Evolutionary conservation across 2,113 vertebrate genomes (phyloP).

Genomic region (Gila orcuttii): DNA sequence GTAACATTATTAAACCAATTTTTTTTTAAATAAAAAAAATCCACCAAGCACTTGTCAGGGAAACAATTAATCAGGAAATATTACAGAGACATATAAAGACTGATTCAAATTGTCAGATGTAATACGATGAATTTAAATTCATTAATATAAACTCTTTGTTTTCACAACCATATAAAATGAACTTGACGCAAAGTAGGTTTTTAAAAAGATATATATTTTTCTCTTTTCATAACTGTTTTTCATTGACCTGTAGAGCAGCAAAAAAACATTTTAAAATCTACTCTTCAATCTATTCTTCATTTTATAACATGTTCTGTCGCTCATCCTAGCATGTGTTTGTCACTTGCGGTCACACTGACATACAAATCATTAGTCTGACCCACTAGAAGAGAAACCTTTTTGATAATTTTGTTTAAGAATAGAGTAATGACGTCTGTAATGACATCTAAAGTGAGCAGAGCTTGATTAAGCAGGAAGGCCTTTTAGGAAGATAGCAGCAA

Average conservation of each 20-base stretch:
- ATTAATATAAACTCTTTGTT: too few species aligned
- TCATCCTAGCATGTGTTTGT: not conserved
- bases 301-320: not conserved
- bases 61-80: too few species aligned
- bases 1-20: too few species aligned
- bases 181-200: not conserved
- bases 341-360: not conserved
- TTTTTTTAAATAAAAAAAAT: too few species aligned
- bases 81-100: too few species aligned
- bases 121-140: too few species aligned
- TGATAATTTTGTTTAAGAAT: not conserved
- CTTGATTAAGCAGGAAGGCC: not conserved
- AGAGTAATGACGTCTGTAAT: not conserved
- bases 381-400: not conserved
- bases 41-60: too few species aligned
- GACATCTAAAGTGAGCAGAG: not conserved
- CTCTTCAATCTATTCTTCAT: not conserved
- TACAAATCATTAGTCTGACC: not conserved
- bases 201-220: too few species aligned
- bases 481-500: constrained; percentile 20
- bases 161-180: not conserved
- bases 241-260: not conserved
- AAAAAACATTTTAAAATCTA: not conserved
- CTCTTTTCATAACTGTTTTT: not conserved
- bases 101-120: too few species aligned